Evolutionary conservation across 2,888 invertebrate species (phyloP).

Genomic region (Cephalotes varians): DNA sequence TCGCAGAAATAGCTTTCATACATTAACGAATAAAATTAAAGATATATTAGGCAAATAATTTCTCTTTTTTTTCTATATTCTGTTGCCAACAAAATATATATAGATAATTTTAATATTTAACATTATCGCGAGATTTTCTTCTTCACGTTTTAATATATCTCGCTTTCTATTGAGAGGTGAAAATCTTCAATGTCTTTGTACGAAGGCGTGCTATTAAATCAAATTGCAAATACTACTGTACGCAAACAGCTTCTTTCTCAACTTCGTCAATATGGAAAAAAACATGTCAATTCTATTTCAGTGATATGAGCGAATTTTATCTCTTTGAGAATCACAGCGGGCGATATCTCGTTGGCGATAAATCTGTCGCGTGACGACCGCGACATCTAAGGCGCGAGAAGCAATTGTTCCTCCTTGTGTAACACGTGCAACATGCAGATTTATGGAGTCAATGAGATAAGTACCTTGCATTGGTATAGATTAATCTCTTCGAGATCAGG

Average conservation of each 20-base stretch:
- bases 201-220: slow-evolving; percentile 1
- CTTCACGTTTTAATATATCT: not conserved
- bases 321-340: slow-evolving; percentile 10
- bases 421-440: slow-evolving; percentile 25
- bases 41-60: not conserved
- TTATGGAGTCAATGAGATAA: slow-evolving; percentile 81
- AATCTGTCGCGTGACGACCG: slow-evolving; percentile 14
- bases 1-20: not conserved
- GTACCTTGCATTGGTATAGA: slow-evolving; percentile 97
- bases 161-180: slow-evolving; percentile 10
- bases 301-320: not conserved
- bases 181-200: not conserved
- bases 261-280: not conserved
- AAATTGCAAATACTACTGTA: slow-evolving; percentile 14
- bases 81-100: not conserved
- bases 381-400: not conserved
- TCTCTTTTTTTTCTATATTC: not conserved
- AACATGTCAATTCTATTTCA: not conserved
- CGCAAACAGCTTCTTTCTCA: not conserved
- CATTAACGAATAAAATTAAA: slow-evolving; percentile 3
- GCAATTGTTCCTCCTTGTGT: slow-evolving; percentile 33
- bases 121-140: not conserved
- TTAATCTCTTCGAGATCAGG: slow-evolving; percentile 95
- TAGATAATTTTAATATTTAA: not conserved
- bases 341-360: slow-evolving; percentile 27